These are phyloP conservation scores for Ptychoptera contaminata DNA, from an alignment of 2,888 invertebrate species.

Conservation along the genomic window DNA sequence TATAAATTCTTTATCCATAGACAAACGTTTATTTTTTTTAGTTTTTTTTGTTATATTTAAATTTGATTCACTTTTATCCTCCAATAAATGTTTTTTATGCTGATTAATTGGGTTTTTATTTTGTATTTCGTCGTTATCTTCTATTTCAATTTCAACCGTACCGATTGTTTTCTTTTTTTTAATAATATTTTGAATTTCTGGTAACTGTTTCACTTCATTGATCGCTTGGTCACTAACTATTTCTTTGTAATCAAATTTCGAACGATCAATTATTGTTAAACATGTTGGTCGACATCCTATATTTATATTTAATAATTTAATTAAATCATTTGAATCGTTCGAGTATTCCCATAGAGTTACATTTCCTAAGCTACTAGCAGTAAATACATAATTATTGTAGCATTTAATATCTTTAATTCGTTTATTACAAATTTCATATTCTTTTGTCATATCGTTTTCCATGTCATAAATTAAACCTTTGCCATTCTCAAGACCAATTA, in stretches of 20 bases:
- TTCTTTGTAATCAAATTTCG: constrained; percentile 17
- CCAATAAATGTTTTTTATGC: no score
- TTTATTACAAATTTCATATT: constrained; percentile 40
- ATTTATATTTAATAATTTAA: constrained; percentile 38
- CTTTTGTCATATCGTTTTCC: constrained; percentile 25
- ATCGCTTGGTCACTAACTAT: constrained; percentile 6
- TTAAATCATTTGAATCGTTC: constrained; percentile 22
- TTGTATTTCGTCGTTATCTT: background rate
- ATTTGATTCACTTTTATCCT: no score
- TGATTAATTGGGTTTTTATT: background rate
- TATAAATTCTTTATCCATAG: no score
- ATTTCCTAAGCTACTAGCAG: constrained; percentile 61
- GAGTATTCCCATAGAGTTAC: constrained; percentile 52
- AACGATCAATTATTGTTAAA: constrained; percentile 39
- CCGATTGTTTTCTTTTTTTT: background rate
- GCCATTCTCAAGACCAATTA: constrained; percentile 63
- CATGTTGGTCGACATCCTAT: constrained; percentile 61
- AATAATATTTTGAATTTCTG: background rate
- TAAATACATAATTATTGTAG: constrained; percentile 41
- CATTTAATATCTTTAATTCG: constrained; percentile 52
- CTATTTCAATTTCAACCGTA: background rate
- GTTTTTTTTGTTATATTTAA: no score
- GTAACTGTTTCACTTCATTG: background rate
- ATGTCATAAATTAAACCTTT: constrained; percentile 43
- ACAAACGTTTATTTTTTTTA: no score